phyloP scores from a whole-genome alignment of 2,797 vertebrate species.

The Molossus molossus region DNA sequence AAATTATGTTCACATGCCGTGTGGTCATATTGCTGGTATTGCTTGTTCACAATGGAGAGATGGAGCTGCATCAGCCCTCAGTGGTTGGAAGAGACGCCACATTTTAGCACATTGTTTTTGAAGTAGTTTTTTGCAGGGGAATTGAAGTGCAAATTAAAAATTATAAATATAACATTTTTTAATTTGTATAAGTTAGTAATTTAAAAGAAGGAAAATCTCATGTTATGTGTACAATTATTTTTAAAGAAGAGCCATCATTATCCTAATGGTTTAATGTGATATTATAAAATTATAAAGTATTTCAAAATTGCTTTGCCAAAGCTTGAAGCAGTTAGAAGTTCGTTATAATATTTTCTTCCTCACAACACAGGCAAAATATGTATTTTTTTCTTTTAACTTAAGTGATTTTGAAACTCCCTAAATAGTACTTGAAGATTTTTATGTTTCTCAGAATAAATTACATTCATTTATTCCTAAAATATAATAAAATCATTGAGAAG shows the following conservation, averaged over 20 bases:
- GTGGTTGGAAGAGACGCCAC: neutral
- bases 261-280: neutral
- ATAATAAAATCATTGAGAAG: conserved; percentile 45
- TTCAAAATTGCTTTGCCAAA: conserved; percentile 28
- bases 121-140: neutral
- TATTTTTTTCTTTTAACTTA: neutral
- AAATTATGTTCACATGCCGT: neutral
- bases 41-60: neutral
- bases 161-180: neutral
- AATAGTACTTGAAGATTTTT: conserved; percentile 44
- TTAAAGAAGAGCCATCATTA: conserved; percentile 1
- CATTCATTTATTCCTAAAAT: conserved; percentile 21
- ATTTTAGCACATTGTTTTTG: neutral
- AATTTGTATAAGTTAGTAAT: conserved; percentile 19
- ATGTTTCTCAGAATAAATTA: conserved; percentile 57
- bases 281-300: neutral
- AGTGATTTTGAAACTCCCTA: conserved; percentile 61
- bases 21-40: neutral
- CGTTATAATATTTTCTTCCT: neutral
- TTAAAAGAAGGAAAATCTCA: neutral
- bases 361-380: conserved; percentile 11
- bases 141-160: neutral
- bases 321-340: neutral
- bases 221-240: neutral
- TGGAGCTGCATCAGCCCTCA: neutral